Conservation (phyloP, 2,797 vertebrate genomes). For the Scarus forsteni region DNA sequence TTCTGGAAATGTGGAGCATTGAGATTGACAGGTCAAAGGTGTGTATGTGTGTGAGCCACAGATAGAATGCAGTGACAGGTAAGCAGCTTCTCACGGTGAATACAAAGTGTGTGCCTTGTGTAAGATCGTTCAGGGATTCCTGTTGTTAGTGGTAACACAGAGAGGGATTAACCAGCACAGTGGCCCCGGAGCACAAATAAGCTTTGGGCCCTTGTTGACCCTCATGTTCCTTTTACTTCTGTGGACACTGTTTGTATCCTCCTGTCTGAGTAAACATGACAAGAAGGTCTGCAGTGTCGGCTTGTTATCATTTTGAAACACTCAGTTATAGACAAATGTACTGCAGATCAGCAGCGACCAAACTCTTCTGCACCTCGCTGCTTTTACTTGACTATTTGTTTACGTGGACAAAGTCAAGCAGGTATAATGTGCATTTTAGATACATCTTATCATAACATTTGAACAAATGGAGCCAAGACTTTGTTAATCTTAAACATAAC, state of each 20-base stretch:
- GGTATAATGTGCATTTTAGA: no score
- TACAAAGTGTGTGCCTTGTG: slow-evolving; percentile 12
- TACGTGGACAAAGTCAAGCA: no score
- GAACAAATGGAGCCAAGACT: no score
- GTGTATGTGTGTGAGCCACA: slow-evolving; percentile 5
- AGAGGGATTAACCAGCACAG: slow-evolving; percentile 9
- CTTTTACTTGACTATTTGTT: no score
- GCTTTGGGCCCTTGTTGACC: not conserved
- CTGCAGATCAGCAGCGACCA: no score
- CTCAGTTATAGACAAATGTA: no score
- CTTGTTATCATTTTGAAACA: not conserved
- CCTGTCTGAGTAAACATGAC: not conserved
- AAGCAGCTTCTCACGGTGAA: slow-evolving; percentile 29
- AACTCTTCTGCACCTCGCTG: no score
- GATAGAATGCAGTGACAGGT: slow-evolving; percentile 18
- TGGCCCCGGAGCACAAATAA: slow-evolving; percentile 1
- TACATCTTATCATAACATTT: no score
- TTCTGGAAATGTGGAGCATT: slow-evolving; percentile 2
- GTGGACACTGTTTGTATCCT: not conserved
- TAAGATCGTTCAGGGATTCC: not conserved
- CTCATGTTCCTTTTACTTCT: not conserved
- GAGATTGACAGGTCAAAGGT: slow-evolving; percentile 46
- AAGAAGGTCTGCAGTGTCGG: not conserved
- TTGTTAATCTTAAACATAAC: no score
- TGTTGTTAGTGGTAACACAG: slow-evolving; percentile 9